Conservation (phyloP, 2,797 vertebrate genomes). For the Cossypha caffra region DNA sequence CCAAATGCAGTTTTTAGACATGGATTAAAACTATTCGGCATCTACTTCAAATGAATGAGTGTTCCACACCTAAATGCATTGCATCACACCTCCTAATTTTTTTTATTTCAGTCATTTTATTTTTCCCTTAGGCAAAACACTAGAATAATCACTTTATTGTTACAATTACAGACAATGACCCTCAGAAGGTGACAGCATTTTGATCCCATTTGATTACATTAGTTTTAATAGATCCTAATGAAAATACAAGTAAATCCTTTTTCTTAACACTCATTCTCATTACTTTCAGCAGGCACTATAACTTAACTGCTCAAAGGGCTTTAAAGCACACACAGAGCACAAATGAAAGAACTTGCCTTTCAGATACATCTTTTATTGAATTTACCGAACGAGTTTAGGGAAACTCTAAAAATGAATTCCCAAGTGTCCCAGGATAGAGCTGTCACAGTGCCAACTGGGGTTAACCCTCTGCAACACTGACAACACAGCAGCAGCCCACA, state of each 20-base stretch:
- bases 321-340: not conserved
- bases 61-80: not conserved
- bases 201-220: constrained; percentile 37
- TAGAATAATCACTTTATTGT: constrained; percentile 14
- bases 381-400: not conserved
- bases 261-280: not conserved
- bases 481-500: accelerated
- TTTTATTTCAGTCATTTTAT: not conserved
- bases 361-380: not conserved
- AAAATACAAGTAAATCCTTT: constrained; percentile 13
- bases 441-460: not conserved
- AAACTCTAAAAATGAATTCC: not conserved
- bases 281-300: not conserved
- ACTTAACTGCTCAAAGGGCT: not conserved
- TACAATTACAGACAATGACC: not conserved
- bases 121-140: not conserved
- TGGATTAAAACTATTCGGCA: not conserved
- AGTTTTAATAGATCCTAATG: constrained; percentile 16
- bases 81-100: not conserved
- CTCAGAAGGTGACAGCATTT: constrained; percentile 26
- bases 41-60: not conserved
- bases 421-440: not conserved
- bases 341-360: not conserved
- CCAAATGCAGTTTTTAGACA: not conserved
- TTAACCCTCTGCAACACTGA: not conserved